phyloP scores from a whole-genome alignment of 2,797 vertebrate species.

The Gephyroberyx darwinii region DNA sequence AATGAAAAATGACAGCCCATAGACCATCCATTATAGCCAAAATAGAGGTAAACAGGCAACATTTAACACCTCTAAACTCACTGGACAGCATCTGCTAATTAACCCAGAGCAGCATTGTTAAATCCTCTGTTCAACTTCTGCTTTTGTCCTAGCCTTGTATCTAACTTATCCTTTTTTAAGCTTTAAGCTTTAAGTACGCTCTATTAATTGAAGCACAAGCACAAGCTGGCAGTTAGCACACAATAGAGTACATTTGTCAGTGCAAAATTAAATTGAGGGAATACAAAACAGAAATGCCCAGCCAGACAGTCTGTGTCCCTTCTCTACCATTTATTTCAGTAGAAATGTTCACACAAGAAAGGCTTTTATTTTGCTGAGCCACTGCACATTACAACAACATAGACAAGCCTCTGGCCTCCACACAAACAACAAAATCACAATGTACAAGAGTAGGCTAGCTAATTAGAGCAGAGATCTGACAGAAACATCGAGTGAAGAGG shows the following conservation, averaged over 20 bases:
- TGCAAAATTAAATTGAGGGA: too few relatives aligned
- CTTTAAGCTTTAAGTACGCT: background rate
- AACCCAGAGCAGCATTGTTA: background rate
- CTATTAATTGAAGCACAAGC: background rate
- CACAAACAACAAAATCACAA: too few relatives aligned
- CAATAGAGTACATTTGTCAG: background rate
- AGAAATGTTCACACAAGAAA: too few relatives aligned
- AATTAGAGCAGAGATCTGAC: too few relatives aligned
- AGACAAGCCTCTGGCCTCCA: too few relatives aligned
- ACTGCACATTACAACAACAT: too few relatives aligned
- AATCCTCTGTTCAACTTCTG: background rate
- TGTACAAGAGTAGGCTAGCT: too few relatives aligned
- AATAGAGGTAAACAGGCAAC: background rate
- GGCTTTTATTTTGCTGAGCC: too few relatives aligned
- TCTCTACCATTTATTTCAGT: too few relatives aligned
- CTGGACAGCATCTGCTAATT: slow-evolving; percentile 61
- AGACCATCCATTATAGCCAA: background rate
- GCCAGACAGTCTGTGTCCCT: too few relatives aligned
- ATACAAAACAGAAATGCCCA: too few relatives aligned
- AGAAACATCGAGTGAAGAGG: too few relatives aligned
- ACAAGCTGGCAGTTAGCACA: background rate
- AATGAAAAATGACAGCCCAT: background rate
- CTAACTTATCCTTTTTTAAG: background rate
- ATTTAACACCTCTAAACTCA: background rate
- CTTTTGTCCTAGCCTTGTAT: background rate